Base-by-base conservation (phyloP, 2,797 vertebrate genomes). In the Buphagus erythrorhynchus region DNA sequence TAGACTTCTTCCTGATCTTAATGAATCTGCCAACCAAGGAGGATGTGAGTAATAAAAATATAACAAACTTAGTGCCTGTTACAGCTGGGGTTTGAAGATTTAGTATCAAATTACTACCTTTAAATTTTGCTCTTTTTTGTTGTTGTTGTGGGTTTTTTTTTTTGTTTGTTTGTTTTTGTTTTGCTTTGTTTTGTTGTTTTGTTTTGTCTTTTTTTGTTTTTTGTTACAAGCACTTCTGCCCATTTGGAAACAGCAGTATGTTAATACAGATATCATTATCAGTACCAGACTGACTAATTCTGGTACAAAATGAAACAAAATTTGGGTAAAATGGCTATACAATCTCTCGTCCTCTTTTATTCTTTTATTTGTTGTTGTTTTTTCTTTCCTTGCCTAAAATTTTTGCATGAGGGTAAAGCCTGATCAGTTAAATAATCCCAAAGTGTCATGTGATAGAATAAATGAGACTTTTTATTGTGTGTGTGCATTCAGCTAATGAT, bases 241-340 rank as follows among this genome's bases (percentile, higher is more conserved):
- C 26, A 33, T 96, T 93, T 95, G 75, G 38, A 96, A 96, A 91
- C 10, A 95, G 35, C 26, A 88, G 51, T 65, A 35, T 57, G 48
- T 82, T 94, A 96, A 93, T 71, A 84, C 54, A 95, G 38, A 81
- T 86, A 55, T 45, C 59, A 72, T 94, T 72, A 90, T 78, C 57
- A 93, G 72, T 71, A 33, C 13, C 24, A 80, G 45, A 82, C 54
- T 69, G 43, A 96, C 90, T 96, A 96, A 90, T 95, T 93, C 35
- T 91, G 63, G 46, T 84, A 87, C 12, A n/a, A 79, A 95, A 78
- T 91, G 29, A 95, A 91, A 92, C 91, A 84, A 96, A 91, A 69
- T 86, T 67, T 88, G 88, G 35, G 20, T n/a, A 71, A 80, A 72
- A 93, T 73, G n/a, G 43, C 46, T 80, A 10, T 46, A 25, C 10